These are phyloP conservation scores for Eutolmus rufibarbis DNA, from an alignment of 2,888 invertebrate genomes.

Conservation along the genomic window DNA sequence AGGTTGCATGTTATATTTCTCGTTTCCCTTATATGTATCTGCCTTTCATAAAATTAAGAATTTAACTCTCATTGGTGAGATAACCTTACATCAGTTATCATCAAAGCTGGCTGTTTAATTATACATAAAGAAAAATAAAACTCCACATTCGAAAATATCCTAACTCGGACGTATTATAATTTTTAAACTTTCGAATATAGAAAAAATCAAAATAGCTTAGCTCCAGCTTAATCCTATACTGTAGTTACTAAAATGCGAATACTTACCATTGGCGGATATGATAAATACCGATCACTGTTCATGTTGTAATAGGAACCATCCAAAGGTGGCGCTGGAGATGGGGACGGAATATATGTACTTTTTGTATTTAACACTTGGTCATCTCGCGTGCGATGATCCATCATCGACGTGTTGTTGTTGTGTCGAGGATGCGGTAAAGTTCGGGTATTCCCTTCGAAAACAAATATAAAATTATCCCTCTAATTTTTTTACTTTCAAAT, in stretches of 20 bases:
- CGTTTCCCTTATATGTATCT: background rate
- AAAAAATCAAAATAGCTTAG: background rate
- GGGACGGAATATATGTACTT: conserved; percentile 64
- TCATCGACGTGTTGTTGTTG: conserved; percentile 55
- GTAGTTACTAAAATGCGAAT: background rate
- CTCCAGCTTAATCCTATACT: background rate
- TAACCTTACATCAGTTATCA: too few relatives aligned
- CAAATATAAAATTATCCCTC: background rate
- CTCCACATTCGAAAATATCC: background rate
- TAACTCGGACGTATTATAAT: background rate
- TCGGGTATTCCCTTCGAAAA: conserved; percentile 59
- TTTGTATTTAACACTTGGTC: conserved; percentile 63
- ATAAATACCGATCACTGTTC: conserved; percentile 79
- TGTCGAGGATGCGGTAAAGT: conserved; percentile 63
- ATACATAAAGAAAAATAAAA: too few relatives aligned
- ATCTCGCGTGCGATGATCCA: conserved; percentile 59
- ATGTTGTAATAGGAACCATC: conserved; percentile 84
- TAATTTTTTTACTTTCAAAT: background rate
- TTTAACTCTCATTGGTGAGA: too few relatives aligned
- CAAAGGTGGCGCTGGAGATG: conserved; percentile 77
- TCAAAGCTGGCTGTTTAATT: too few relatives aligned
- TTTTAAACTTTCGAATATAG: background rate
- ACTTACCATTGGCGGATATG: conserved; percentile 74
- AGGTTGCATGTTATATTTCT: background rate
- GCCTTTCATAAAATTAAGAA: background rate